These are phyloP conservation scores for Geothlypis trichas DNA, from an alignment of 2,113 vertebrate species.

Conservation along the genomic window DNA sequence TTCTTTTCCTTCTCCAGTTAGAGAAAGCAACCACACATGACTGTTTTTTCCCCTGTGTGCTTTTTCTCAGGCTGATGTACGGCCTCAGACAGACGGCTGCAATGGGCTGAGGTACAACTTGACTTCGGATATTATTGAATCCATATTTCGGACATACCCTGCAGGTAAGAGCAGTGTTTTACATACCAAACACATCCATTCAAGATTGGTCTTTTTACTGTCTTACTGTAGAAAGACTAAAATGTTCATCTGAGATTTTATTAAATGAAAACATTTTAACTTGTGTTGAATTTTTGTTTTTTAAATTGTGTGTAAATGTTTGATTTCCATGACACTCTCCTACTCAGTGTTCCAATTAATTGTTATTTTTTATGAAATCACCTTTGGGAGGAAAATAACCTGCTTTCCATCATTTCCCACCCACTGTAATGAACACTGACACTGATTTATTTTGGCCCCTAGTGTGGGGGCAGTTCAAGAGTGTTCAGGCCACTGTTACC, in stretches of 20 bases:
- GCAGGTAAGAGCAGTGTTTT: conserved; percentile 80
- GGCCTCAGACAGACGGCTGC: conserved; percentile 97
- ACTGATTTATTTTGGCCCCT: not conserved
- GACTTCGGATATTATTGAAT: conserved; percentile 97
- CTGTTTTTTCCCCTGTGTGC: not conserved
- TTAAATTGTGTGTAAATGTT: not conserved
- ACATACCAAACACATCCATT: not conserved
- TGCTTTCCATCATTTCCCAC: not conserved
- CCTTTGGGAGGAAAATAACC: not conserved
- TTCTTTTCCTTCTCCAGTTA: not conserved
- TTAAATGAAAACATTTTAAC: not conserved
- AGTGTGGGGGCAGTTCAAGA: not conserved
- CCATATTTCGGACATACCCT: conserved; percentile 97
- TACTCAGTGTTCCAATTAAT: not conserved
- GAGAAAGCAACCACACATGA: not conserved
- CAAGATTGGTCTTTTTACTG: not conserved
- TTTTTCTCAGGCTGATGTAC: conserved; percentile 89
- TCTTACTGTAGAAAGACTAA: not conserved
- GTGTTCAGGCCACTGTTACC: not conserved
- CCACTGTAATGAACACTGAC: not conserved
- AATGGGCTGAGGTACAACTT: conserved; percentile 97
- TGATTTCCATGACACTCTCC: not conserved
- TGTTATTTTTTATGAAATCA: not conserved
- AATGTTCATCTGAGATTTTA: not conserved
- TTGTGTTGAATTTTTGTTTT: not conserved